Evolutionary conservation across 2,888 invertebrate genomes (phyloP).

Genomic region (Hyposoter didymator): DNA sequence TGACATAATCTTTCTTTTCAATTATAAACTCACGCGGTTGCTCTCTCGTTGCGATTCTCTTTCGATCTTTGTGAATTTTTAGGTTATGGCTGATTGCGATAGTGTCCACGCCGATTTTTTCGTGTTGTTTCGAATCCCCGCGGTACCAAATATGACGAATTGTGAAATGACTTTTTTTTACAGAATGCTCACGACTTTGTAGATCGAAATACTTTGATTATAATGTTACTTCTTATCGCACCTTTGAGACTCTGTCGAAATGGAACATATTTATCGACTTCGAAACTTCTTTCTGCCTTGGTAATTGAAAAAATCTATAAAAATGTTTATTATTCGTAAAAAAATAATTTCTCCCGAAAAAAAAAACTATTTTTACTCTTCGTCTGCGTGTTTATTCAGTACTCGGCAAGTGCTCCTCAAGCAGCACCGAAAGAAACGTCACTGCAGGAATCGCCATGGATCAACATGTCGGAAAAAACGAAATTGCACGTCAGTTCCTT

Average conservation of each 20-base stretch:
- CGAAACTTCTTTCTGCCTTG: conserved; percentile 72
- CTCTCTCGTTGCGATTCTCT: not conserved
- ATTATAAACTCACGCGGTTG: not conserved
- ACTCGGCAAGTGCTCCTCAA: conserved; percentile 72
- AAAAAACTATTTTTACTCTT: not conserved
- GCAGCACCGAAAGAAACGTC: conserved; percentile 67
- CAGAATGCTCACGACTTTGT: conserved; percentile 69
- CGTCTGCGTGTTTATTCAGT: conserved; percentile 70
- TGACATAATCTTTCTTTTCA: not conserved
- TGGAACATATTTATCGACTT: conserved; percentile 73
- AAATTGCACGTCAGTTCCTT: conserved; percentile 64
- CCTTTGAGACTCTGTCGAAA: conserved; percentile 75
- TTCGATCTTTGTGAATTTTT: not conserved
- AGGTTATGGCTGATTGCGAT: conserved; percentile 14
- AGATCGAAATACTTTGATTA: conserved; percentile 67
- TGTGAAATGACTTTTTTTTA: conserved; percentile 38
- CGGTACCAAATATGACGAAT: not conserved
- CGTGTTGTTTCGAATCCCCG: not conserved
- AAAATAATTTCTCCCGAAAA: not conserved
- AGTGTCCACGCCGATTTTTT: not conserved
- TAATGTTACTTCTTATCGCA: conserved; percentile 78
- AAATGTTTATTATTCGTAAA: not conserved
- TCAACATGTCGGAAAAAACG: conserved; percentile 67
- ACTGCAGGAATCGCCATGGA: conserved; percentile 69
- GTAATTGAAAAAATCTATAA: conserved; percentile 70